Evolutionary conservation across 2,113 vertebrate species (phyloP), one percentile per base, ranked within the genome.

Genomic region (Euleptes europaea): DNA sequence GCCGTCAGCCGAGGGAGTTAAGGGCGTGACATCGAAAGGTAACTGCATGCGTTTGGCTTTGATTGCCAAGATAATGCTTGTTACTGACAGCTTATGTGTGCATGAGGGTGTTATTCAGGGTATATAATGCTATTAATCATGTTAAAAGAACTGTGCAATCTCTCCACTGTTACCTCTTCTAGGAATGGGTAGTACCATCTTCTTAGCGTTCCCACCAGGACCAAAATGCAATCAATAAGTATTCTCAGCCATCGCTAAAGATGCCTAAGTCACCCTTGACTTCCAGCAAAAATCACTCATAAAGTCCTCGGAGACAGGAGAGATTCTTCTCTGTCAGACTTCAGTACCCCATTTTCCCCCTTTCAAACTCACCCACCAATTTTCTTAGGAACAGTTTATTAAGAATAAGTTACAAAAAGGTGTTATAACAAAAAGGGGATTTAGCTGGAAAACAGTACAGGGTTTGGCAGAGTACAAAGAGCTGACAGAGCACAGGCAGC

Each of bases 311-410:
- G 73, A 31, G 5, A 19, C 35, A 44, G 8, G 3, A 47, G 47
- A 67, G 14, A 4, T 21, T 28, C n/a, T 60, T 13, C 38, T 31
- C n/a, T n/a, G n/a, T n/a, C n/a, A n/a, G n/a, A n/a, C n/a, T n/a
- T n/a, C n/a, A n/a, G n/a, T n/a, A n/a, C n/a, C n/a, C n/a, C n/a
- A n/a, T 31, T 28, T 35, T 19, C 35, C 8, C 35, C 17, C 42
- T 13, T 60, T 78, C 28, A 17, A n/a, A 80, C 15, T 47, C 19
- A 33, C 79, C 8, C 1, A 83, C 28, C 13, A 21, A 4, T 42
- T 82, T 93, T 92, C 94, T 90, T 94, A 88, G 28, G 84, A 89
- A 88, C 3, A 2, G 14, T 75, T 84, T 63, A 73, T 90, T 70
- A 88, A 88, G 44, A 21, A 28, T n/a, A 54, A 87, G 78, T 82